phyloP scores from a whole-genome alignment of 2,888 invertebrate species.

The Clunio marinus region DNA sequence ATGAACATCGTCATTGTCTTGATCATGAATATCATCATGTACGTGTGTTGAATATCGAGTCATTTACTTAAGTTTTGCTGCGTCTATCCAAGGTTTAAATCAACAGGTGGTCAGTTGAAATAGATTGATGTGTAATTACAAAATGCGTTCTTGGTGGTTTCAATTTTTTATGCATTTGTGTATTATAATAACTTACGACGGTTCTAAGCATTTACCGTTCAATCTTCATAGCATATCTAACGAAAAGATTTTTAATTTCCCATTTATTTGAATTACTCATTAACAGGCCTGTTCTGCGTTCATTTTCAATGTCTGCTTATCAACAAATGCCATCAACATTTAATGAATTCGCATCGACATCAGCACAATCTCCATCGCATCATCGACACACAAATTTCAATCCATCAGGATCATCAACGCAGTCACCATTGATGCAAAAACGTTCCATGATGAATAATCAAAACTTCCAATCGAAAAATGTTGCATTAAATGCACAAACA shows the following conservation, averaged over 20 bases:
- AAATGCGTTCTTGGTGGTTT: background rate
- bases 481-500: conserved; percentile 5
- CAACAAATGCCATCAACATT: conserved; percentile 12
- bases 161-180: too few species aligned
- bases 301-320: conserved; percentile 27
- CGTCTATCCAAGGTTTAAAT: too few species aligned
- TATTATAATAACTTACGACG: too few species aligned
- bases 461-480: background rate
- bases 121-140: background rate
- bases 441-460: conserved; percentile 25
- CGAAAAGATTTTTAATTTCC: background rate
- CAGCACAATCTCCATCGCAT: conserved; percentile 29
- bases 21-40: background rate
- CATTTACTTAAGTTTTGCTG: too few species aligned
- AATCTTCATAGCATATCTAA: too few species aligned
- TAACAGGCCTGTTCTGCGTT: conserved; percentile 22
- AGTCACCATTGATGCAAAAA: background rate
- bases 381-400: background rate
- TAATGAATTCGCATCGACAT: conserved; percentile 32
- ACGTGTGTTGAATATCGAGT: background rate
- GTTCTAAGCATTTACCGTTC: too few species aligned
- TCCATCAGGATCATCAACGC: conserved; percentile 4
- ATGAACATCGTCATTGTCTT: background rate
- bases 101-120: conserved; percentile 2
- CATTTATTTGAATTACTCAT: too few species aligned